A percentile compares a stretch with the other conserved stretches of the same genome.
phyloP scores from a whole-genome alignment of 2,113 vertebrate genomes.

The Erythrocebus patas region DNA sequence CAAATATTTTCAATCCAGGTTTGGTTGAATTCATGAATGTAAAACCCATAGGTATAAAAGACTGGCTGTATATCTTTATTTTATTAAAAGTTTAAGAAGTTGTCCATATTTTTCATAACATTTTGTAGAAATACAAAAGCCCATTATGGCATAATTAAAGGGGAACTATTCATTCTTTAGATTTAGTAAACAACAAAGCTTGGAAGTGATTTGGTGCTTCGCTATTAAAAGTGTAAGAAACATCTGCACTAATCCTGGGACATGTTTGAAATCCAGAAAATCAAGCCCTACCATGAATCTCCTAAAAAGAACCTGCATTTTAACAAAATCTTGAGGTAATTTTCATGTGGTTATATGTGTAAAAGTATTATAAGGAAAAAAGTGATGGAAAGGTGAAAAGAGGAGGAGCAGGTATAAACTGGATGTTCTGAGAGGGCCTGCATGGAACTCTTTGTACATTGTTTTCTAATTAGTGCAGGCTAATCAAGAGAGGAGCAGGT shows the following conservation, averaged over 20 bases:
- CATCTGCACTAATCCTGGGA: no score
- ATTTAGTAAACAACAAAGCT: not conserved
- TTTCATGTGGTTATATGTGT: not conserved
- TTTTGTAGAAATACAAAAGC: not conserved
- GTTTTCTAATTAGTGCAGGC: not conserved
- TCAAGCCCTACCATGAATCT: not conserved
- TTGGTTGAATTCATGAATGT: not conserved
- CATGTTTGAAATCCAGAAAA: not conserved
- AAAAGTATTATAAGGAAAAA: not conserved
- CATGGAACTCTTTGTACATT: not conserved
- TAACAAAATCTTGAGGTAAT: no score
- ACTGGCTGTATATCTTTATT: not conserved
- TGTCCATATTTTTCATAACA: not conserved
- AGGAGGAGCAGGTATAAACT: not conserved
- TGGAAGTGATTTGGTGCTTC: not conserved
- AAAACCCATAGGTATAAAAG: no score
- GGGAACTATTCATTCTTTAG: not conserved
- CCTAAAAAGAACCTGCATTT: not conserved
- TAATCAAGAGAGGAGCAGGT: not conserved
- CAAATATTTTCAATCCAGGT: not conserved
- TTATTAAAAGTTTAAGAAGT: not conserved
- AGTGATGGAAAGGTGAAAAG: not conserved
- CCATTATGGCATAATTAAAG: not conserved
- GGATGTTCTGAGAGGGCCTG: not conserved
- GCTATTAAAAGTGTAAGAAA: not conserved